These are phyloP conservation scores for Melieria omissa DNA, from an alignment of 2,888 invertebrate species.

Conservation along the genomic window DNA sequence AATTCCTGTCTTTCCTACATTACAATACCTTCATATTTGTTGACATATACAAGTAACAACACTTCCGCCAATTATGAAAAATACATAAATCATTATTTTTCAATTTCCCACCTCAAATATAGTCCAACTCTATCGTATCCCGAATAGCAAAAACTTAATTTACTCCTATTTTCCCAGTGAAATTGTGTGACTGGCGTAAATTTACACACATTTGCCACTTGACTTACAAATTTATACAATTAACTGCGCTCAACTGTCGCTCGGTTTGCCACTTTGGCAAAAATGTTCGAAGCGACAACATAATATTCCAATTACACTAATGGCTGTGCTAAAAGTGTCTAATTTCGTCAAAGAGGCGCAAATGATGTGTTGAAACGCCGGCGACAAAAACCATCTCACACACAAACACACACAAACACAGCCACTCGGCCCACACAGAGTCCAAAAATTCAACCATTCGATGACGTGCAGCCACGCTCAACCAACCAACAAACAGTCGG, in stretches of 20 bases:
- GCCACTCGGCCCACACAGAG: no score
- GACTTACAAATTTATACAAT: constrained; percentile 26
- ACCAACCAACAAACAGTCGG: background rate
- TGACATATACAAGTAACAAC: no score
- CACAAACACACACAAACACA: background rate
- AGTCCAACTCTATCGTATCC: no score
- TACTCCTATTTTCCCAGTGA: no score
- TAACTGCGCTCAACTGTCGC: background rate
- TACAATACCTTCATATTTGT: no score
- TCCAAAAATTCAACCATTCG: background rate
- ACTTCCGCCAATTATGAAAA: no score
- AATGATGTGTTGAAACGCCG: constrained; percentile 27
- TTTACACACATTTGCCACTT: constrained; percentile 17
- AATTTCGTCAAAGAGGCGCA: constrained; percentile 33
- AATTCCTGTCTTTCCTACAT: no score
- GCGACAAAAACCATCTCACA: constrained; percentile 12
- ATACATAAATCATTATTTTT: no score
- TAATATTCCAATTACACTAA: constrained; percentile 30
- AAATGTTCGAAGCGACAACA: background rate
- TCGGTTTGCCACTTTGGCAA: no score
- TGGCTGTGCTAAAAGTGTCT: constrained; percentile 31
- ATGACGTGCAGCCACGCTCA: background rate
- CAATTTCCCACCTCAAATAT: no score
- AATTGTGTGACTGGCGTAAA: no score
- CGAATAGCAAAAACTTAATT: no score